Conservation (phyloP, 2,888 invertebrate species). For the Amblyjoppa fuscipennis region DNA sequence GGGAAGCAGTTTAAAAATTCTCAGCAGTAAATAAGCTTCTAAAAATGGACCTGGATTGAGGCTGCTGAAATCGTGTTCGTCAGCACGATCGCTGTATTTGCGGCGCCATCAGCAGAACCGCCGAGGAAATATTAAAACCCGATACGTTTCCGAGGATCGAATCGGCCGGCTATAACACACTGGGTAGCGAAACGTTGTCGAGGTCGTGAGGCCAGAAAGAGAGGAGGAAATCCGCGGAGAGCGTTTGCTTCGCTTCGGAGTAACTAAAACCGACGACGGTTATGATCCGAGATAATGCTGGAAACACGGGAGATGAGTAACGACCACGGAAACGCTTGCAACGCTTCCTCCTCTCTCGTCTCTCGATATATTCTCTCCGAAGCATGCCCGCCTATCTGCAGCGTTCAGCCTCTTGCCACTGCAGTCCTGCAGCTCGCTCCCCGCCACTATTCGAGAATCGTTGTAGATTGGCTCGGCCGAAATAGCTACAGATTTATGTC, state of each 20-base stretch:
- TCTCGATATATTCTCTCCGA: constrained; percentile 10
- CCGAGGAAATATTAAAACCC: constrained; percentile 34
- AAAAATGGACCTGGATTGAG: not conserved
- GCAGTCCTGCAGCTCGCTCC: not conserved
- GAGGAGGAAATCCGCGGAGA: not conserved
- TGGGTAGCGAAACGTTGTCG: not conserved
- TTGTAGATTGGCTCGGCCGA: constrained; percentile 57
- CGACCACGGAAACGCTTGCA: constrained; percentile 55
- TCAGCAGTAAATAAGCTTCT: not conserved
- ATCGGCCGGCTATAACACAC: not conserved
- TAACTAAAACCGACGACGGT: constrained; percentile 62
- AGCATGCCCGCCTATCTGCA: constrained; percentile 20
- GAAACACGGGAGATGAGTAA: constrained; percentile 52
- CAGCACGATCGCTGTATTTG: not conserved
- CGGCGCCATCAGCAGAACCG: not conserved
- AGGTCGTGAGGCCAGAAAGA: not conserved
- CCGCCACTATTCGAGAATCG: constrained; percentile 44
- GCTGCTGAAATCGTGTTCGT: not conserved
- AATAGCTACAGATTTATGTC: constrained; percentile 63
- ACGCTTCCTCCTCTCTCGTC: constrained; percentile 11
- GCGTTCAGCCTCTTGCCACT: constrained; percentile 30
- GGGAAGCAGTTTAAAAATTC: not conserved
- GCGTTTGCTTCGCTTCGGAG: constrained; percentile 44
- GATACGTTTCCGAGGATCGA: constrained; percentile 3
- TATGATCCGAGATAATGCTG: constrained; percentile 62